phyloP scores from a whole-genome alignment of 2,888 invertebrate genomes.

The Bombylius major region DNA sequence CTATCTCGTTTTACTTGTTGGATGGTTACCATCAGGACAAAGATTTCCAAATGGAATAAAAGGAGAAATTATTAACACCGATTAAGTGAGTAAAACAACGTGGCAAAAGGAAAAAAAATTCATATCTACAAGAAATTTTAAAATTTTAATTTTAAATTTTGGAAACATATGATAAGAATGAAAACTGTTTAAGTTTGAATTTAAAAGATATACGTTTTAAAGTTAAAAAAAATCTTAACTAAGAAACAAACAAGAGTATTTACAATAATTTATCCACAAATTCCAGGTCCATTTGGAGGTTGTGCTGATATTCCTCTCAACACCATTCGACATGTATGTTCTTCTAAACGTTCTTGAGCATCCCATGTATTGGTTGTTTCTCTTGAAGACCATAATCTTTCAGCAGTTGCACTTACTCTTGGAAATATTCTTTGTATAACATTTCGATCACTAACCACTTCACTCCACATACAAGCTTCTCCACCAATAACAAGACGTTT shows the following conservation, averaged over 20 bases:
- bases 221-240: too few species aligned
- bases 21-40: slow-evolving; percentile 7
- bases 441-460: slow-evolving; percentile 61
- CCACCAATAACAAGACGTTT: slow-evolving; percentile 67
- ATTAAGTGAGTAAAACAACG: too few species aligned
- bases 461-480: slow-evolving; percentile 89
- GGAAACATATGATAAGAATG: too few species aligned
- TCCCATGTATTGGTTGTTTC: slow-evolving; percentile 20
- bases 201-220: too few species aligned
- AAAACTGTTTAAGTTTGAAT: too few species aligned
- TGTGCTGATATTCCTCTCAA: slow-evolving; percentile 49
- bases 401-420: slow-evolving; percentile 72
- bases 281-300: slow-evolving; percentile 50
- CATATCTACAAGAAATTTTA: too few species aligned
- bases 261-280: slow-evolving; percentile 30
- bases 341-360: slow-evolving; percentile 53
- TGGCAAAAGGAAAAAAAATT: too few species aligned
- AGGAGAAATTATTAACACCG: not conserved
- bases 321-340: slow-evolving; percentile 54
- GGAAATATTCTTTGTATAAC: slow-evolving; percentile 62
- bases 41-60: not conserved
- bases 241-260: too few species aligned
- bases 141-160: too few species aligned
- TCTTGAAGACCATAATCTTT: slow-evolving; percentile 61
- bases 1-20: slow-evolving; percentile 8